Evolutionary conservation across 2,888 invertebrate species (phyloP), one percentile per base, ranked within the genome.

Genomic region (Orchesella flavescens): DNA sequence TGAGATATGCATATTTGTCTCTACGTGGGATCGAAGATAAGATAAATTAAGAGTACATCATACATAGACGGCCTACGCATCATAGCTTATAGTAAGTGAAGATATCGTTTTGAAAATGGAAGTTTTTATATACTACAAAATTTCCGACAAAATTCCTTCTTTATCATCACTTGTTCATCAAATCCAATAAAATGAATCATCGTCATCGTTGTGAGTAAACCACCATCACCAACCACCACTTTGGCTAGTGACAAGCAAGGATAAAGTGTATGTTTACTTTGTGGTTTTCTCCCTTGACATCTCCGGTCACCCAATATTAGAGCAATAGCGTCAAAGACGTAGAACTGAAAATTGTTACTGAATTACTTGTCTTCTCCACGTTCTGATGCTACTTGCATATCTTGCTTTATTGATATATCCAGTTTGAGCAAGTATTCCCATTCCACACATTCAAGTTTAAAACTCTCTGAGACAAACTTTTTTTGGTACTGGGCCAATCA

Each of bases 221-320:
- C 57, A n/a, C 15, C 24, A 12, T 21, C 7, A 23, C 24, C 59
- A 63, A 63, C 24, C 24, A 63, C 24, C 63, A 57, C 57, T 57
- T 57, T 13, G n/a, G 53, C 53, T 53, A 5, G 23, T 34, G 63
- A 63, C 63, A 34, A 23, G 63, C 24, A 63, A 34, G 63, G 63
- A 63, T 34, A 63, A 63, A 23, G 63, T 63, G 23, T 21, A 7
- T 69, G 23, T 69, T 69, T 68, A 43, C 43, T 43, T 68, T 68
- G 44, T 19, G 65, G 46, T 46, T 46, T 68, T 46, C 68, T 68
- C 46, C 46, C 68, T 68, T 46, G 44, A 68, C 46, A 46, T 68
- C 5, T 53, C 23, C 69, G 69, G 69, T 69, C 53, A 49, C 17
- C 9, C 13, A 46, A 53, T 68, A 13, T 23, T 13, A 43, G 3